Conservation (phyloP, 2,113 vertebrate genomes). For the Genyomyrus donnyi region DNA sequence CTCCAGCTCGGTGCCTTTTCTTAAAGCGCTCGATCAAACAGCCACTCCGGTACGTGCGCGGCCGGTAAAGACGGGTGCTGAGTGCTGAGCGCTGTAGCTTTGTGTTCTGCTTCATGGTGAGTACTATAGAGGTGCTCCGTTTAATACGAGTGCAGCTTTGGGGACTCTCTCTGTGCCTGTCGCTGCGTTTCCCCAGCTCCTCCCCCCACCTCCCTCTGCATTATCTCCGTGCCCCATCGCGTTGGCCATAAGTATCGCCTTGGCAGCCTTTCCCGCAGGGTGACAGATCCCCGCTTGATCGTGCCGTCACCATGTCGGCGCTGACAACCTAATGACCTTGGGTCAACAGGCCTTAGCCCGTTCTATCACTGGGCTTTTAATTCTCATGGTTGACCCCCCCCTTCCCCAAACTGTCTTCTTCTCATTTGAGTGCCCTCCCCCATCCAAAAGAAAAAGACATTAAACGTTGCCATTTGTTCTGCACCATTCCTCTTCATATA, state of each 20-base stretch:
- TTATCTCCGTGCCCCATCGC: neutral
- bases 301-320: slow-evolving; percentile 27
- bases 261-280: slow-evolving; percentile 19
- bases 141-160: neutral
- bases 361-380: slow-evolving; percentile 29
- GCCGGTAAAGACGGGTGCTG: neutral
- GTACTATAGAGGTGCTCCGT: neutral
- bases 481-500: neutral
- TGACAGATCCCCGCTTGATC: slow-evolving; percentile 39
- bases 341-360: slow-evolving; percentile 4
- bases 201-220: neutral
- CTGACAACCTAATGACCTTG: slow-evolving; percentile 34
- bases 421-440: neutral
- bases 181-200: neutral
- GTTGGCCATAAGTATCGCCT: slow-evolving; percentile 15
- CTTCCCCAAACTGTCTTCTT: neutral
- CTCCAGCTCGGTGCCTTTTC: neutral
- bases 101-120: neutral
- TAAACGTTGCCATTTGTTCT: neutral
- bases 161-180: neutral
- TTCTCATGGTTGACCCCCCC: neutral
- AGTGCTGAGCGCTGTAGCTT: neutral
- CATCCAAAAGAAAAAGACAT: neutral
- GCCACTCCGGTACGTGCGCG: neutral
- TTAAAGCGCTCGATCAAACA: neutral